Evolutionary conservation across 2,888 invertebrate species (phyloP).

Genomic region (Phragmatobia fuliginosa): DNA sequence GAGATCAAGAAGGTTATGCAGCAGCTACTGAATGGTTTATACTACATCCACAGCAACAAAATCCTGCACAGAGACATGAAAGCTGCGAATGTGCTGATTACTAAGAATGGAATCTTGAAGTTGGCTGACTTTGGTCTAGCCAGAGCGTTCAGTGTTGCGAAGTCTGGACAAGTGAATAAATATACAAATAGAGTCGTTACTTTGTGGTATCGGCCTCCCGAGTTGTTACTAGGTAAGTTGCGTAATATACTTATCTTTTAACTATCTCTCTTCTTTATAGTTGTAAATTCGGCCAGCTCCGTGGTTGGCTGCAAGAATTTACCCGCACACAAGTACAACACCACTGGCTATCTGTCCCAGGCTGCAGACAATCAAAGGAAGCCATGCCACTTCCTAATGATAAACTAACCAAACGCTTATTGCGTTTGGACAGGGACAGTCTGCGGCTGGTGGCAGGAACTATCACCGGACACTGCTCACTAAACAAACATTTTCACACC

Average conservation of each 20-base stretch:
- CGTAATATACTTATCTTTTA: neutral
- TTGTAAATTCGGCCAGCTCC: neutral
- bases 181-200: slow-evolving; percentile 99
- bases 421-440: no score
- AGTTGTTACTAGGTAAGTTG: slow-evolving; percentile 78
- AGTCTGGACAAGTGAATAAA: slow-evolving; percentile 92
- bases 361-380: no score
- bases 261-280: neutral
- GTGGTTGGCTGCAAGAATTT: no score
- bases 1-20: slow-evolving; percentile 96
- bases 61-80: slow-evolving; percentile 99
- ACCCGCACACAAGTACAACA: no score
- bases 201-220: slow-evolving; percentile 94
- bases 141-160: slow-evolving; percentile 95
- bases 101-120: slow-evolving; percentile 97
- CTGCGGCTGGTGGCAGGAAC: no score
- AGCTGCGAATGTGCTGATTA: slow-evolving; percentile 98
- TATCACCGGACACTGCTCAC: no score
- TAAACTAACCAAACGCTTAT: no score
- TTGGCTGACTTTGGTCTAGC: slow-evolving; percentile 99
- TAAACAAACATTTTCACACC: no score
- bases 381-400: no score
- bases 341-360: no score
- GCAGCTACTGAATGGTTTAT: slow-evolving; percentile 92
- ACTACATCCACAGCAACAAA: slow-evolving; percentile 98